These are phyloP conservation scores for Xiphophorus maculatus DNA, from an alignment of 2,113 vertebrate genomes.

Conservation along the genomic window DNA sequence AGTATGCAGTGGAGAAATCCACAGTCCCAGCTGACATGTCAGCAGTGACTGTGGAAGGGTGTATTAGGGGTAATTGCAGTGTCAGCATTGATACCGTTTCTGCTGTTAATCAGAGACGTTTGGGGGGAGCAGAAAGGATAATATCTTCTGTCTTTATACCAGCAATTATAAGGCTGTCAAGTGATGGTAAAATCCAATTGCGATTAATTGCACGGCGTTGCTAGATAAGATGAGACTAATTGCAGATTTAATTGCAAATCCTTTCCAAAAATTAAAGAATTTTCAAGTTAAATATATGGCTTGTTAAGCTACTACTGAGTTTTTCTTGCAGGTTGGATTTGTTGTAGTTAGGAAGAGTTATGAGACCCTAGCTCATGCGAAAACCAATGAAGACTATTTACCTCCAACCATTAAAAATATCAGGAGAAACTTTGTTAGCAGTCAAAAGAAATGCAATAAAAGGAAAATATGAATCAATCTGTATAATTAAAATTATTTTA, in stretches of 20 bases:
- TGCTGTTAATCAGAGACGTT: constrained; percentile 13
- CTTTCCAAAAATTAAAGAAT: neutral
- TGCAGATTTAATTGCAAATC: neutral
- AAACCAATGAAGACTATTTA: no score
- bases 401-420: no score
- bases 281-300: neutral
- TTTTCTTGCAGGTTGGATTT: neutral
- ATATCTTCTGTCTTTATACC: constrained; percentile 3
- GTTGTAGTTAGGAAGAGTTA: neutral
- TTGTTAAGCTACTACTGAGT: neutral
- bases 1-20: constrained; percentile 9
- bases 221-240: neutral
- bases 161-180: neutral
- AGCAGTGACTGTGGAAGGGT: constrained; percentile 2
- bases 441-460: no score
- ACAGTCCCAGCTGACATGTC: constrained; percentile 11
- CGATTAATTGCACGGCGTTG: neutral
- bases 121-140: neutral
- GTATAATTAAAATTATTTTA: no score
- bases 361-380: no score
- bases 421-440: no score
- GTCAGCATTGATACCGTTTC: constrained; percentile 30
- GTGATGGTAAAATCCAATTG: constrained; percentile 2
- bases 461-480: no score
- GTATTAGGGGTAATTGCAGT: constrained; percentile 28